phyloP scores from a whole-genome alignment of 2,888 invertebrate species.

The Ormyrus nitidulus region DNA sequence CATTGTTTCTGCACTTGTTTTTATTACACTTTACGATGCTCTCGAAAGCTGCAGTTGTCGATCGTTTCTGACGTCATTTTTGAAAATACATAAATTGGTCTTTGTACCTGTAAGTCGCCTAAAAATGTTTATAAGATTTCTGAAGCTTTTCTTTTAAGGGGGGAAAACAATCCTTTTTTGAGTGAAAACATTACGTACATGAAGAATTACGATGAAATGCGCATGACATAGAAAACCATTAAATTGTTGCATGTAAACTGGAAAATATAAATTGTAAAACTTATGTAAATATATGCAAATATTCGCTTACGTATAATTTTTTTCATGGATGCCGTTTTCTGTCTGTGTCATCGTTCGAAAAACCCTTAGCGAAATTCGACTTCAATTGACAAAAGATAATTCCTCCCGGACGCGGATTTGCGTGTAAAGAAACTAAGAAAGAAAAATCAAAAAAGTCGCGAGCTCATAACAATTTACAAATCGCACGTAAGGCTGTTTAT shows the following conservation, averaged over 20 bases:
- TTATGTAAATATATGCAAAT: conserved; percentile 52
- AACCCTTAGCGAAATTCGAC: neutral
- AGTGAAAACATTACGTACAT: too few relatives aligned
- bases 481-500: conserved; percentile 42
- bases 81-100: neutral
- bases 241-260: conserved; percentile 37
- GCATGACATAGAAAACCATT: conserved; percentile 2
- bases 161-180: neutral
- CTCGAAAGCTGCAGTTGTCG: too few relatives aligned
- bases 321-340: conserved; percentile 14
- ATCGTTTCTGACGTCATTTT: neutral
- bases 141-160: neutral
- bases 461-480: conserved; percentile 30
- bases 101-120: neutral
- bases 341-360: conserved; percentile 4
- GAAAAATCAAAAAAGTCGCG: conserved; percentile 36
- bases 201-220: conserved; percentile 2
- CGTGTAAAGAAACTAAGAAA: conserved; percentile 18
- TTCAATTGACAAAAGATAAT: neutral
- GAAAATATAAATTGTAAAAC: conserved; percentile 46
- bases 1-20: too few relatives aligned
- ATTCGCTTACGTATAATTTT: conserved; percentile 30
- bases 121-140: conserved; percentile 16
- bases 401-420: conserved; percentile 3
- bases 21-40: too few relatives aligned